phyloP scores from a whole-genome alignment of 2,797 vertebrate genomes.

The Catamblyrhynchus diadema region DNA sequence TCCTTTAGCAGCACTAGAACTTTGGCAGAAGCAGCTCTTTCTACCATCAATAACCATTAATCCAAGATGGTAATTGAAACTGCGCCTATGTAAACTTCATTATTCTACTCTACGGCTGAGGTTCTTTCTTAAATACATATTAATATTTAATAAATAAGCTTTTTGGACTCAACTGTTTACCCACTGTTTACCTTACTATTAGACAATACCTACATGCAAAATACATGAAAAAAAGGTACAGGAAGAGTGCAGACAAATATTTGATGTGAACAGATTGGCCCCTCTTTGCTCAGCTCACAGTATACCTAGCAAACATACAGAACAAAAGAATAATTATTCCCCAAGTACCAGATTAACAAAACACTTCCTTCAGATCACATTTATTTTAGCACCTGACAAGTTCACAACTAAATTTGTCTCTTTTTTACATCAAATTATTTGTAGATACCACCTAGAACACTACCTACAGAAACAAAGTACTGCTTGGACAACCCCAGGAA shows the following conservation, averaged over 20 bases:
- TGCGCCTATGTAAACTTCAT: not conserved
- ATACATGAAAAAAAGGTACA: not conserved
- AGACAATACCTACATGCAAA: conserved; percentile 23
- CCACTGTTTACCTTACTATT: conserved; percentile 13
- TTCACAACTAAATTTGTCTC: not conserved
- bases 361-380: not conserved
- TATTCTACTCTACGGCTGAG: not conserved
- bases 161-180: conserved; percentile 34
- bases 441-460: not conserved
- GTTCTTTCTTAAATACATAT: not conserved
- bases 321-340: conserved; percentile 10
- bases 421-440: not conserved
- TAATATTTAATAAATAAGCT: conserved; percentile 11
- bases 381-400: not conserved
- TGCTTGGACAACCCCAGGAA: not conserved
- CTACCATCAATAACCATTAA: not conserved
- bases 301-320: not conserved
- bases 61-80: conserved; percentile 17
- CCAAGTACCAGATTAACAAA: not conserved
- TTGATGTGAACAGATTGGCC: conserved; percentile 19
- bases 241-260: conserved; percentile 36
- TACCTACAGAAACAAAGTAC: not conserved
- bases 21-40: not conserved
- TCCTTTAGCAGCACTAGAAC: not conserved
- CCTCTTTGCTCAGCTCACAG: conserved; percentile 25